A percentile compares a stretch with the other conserved stretches of the same genome.
These are phyloP conservation scores for Agrilus planipennis DNA, from an alignment of 1,140 invertebrate genomes.

Conservation along the genomic window DNA sequence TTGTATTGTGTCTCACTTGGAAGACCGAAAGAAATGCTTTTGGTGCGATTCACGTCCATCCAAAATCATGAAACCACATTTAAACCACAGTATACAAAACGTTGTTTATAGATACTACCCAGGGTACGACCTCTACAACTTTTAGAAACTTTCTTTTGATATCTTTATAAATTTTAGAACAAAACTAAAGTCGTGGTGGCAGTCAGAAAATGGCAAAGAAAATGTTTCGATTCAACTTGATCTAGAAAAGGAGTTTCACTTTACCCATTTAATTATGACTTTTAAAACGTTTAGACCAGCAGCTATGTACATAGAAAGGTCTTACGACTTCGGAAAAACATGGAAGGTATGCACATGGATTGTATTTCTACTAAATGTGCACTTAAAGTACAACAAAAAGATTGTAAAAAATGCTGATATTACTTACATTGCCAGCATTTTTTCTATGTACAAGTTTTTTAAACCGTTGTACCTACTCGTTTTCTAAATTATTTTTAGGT, in stretches of 20 bases:
- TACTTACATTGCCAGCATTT: no score
- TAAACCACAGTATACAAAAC: constrained; percentile 82
- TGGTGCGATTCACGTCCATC: constrained; percentile 72
- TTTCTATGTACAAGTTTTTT: no score
- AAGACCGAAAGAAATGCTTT: constrained; percentile 93
- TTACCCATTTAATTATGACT: constrained; percentile 93
- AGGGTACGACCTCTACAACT: no score
- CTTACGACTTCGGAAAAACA: constrained; percentile 82
- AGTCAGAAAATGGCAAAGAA: constrained; percentile 86
- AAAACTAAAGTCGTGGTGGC: constrained; percentile 80
- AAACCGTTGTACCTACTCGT: no score
- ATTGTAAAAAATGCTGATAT: no score
- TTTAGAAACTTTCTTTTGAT: no score
- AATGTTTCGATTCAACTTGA: constrained; percentile 85
- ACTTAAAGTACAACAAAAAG: no score
- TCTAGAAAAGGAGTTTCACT: constrained; percentile 93
- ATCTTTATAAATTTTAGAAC: constrained; percentile 41
- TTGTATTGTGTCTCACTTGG: constrained; percentile 95
- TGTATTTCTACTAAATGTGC: background rate
- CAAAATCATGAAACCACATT: constrained; percentile 40
- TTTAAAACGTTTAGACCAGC: constrained; percentile 95
- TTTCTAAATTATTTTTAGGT: no score
- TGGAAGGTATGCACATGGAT: constrained; percentile 53
- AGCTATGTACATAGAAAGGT: constrained; percentile 89
- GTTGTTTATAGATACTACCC: constrained; percentile 68